Conservation (phyloP, 2,113 vertebrate species). For the Beaufortia kweichowensis region DNA sequence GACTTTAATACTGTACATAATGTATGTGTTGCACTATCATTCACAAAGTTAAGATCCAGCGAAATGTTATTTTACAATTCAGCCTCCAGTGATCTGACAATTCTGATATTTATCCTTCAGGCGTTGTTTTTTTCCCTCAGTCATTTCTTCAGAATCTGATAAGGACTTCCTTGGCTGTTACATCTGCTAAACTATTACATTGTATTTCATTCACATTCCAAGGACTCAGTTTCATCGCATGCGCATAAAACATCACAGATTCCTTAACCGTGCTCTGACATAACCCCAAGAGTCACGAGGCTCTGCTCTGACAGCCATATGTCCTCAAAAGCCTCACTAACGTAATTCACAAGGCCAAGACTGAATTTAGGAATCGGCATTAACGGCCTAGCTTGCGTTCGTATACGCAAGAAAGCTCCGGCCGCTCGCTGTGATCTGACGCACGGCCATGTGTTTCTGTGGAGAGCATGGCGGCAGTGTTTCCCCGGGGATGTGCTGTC, state of each 20-base stretch:
- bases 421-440: slow-evolving; percentile 72
- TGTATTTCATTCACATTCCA: slow-evolving; percentile 31
- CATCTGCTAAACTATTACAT: slow-evolving; percentile 37
- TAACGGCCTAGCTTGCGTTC: slow-evolving; percentile 3
- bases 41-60: slow-evolving; percentile 16
- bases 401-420: slow-evolving; percentile 21
- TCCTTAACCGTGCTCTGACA: neutral
- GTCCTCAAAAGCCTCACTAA: neutral
- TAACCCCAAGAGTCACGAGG: slow-evolving; percentile 29
- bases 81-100: neutral
- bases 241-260: neutral
- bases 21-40: too few relatives aligned
- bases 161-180: slow-evolving; percentile 38
- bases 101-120: slow-evolving; percentile 16
- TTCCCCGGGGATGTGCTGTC: slow-evolving; percentile 83
- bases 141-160: slow-evolving; percentile 24
- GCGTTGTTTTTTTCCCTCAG: slow-evolving; percentile 2
- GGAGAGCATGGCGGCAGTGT: slow-evolving; percentile 66
- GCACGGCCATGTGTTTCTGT: slow-evolving; percentile 81
- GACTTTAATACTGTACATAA: too few relatives aligned
- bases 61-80: slow-evolving; percentile 5
- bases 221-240: slow-evolving; percentile 17
- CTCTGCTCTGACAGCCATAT: neutral
- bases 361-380: neutral
- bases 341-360: slow-evolving; percentile 6